Evolutionary conservation across 2,888 invertebrate genomes (phyloP), one percentile per base, ranked within the genome.

Genomic region (Parascotia fuliginaria): DNA sequence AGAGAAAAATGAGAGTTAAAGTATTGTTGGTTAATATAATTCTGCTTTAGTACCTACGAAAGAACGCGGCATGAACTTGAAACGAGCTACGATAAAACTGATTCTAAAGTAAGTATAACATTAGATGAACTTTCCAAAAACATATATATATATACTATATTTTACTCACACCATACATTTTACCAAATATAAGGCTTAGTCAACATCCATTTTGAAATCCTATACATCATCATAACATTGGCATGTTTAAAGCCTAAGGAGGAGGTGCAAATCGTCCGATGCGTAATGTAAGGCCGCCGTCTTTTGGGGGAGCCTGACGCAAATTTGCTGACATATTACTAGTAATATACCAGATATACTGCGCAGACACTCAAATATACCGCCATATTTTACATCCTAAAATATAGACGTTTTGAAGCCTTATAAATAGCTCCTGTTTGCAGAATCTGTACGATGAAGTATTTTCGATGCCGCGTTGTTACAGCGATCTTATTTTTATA

Each of bases 271-370:
- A 64, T 54, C 46, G 36, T 40, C 29, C 52, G 24, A 24, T 37
- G 13, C 55, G 38, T 64, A 70, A 63, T 53, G 59, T 66, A 75
- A 65, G 40, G 51, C 49, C 55, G 57, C 62, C 19, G 39, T 50
- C 39, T 41, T 2, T 13, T 6, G 13, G 5, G 5, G 36, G 73
- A 73, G 64, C 65, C 65, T 63, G 64, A 69, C 64, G 73, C 77
- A 82, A 86, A 86, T 82, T 77, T 65, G 81, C 88, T 85, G 84
- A 87, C 83, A 79, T 84, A 85, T 86, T 79, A 83, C 77, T 52
- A 65, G 76, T 73, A 82, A 82, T 87, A 84, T 79, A 72, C 66
- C 70, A 81, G 81, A 84, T 70, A 77, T 78, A 82, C 71, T 73
- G 77, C 77, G 62, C 64, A 65, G 52, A 69, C 65, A 53, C 48